Evolutionary conservation across 2,888 invertebrate genomes (phyloP).

Genomic region (Eudasyphora cyanicolor): DNA sequence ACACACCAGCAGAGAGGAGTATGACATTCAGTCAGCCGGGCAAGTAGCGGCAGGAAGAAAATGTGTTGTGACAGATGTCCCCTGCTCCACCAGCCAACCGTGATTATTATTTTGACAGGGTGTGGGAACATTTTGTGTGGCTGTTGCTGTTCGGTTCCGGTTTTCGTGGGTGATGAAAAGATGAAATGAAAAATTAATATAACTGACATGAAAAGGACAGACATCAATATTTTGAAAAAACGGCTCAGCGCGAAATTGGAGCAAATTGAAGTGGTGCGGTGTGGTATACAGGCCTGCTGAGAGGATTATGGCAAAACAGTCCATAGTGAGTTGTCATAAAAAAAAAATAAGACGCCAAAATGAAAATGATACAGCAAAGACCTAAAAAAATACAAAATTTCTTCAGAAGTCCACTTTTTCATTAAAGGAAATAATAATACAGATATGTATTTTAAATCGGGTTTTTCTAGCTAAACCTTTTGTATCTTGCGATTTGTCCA

Average conservation of each 20-base stretch:
- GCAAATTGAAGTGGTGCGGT: not conserved
- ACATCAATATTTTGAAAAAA: not conserved
- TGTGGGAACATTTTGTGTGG: slow-evolving; percentile 44
- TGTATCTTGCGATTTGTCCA: too few species aligned
- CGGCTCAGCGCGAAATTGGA: too few species aligned
- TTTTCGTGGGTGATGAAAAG: not conserved
- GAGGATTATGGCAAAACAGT: too few species aligned
- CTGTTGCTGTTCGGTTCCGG: slow-evolving; percentile 25
- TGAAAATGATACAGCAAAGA: too few species aligned
- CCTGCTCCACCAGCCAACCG: slow-evolving; percentile 10
- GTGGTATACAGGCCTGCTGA: not conserved
- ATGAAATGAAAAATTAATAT: not conserved
- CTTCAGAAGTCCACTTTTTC: too few species aligned
- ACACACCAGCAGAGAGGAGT: not conserved
- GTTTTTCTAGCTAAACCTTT: too few species aligned
- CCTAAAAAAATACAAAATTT: too few species aligned
- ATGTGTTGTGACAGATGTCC: slow-evolving; percentile 46
- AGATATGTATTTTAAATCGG: too few species aligned
- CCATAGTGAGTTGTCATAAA: too few species aligned
- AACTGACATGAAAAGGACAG: not conserved
- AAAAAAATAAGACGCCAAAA: too few species aligned
- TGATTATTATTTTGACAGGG: slow-evolving; percentile 49
- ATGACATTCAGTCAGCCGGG: not conserved
- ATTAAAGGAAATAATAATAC: too few species aligned
- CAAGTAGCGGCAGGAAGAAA: not conserved